Base-by-base conservation (phyloP, 2,113 vertebrate genomes). In the Scomber colias region DNA sequence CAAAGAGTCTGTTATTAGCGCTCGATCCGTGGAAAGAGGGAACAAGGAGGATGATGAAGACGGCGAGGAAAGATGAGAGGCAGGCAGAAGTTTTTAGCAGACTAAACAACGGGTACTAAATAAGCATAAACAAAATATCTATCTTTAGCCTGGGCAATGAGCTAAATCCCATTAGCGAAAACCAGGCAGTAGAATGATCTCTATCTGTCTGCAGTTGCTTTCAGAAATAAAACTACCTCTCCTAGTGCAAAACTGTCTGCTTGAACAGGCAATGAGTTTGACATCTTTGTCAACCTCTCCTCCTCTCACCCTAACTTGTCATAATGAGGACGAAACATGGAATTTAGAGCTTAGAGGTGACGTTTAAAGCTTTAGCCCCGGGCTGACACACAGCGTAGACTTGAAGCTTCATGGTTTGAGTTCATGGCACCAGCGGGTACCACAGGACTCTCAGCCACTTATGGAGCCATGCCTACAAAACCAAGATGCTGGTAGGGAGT, bases 371-470 rank as follows among this genome's bases (percentile, higher is more conserved):
- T 15, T 50, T 63, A 54, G 24, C 73, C 72, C 69, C n/a, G 54
- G 62, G 57, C 79, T 75, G 63, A 60, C 60, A 72, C 80, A 78
- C 60, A 70, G 78, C 54, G 61, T 62, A 75, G 59, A 77, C 65
- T 68, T 16, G 56, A 72, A 51, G 72, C 54, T 61, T 78, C 78
- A 70, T 76, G 67, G 69, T 84, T 68, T 70, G 53, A 71, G 65
- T 80, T 80, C 71, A 83, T 40, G 75, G 80, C 65, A 81, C 66
- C 71, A 86, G 81, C 35, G 60, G 69, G 77, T 68, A 86, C 88
- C 79, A 44, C 88, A 87, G 78, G 72, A 70, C 79, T 89, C 71
- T 51, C 59, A 79, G 77, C 73, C 80, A 90, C 81, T 93, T 88
- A 77, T 87, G 83, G 55, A 65, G 85, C 71, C 51, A 82, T 74